A percentile compares a stretch with the other conserved stretches of the same genome.
phyloP scores from a whole-genome alignment of 2,888 invertebrate genomes.

The Tetanocera ferruginea region DNA sequence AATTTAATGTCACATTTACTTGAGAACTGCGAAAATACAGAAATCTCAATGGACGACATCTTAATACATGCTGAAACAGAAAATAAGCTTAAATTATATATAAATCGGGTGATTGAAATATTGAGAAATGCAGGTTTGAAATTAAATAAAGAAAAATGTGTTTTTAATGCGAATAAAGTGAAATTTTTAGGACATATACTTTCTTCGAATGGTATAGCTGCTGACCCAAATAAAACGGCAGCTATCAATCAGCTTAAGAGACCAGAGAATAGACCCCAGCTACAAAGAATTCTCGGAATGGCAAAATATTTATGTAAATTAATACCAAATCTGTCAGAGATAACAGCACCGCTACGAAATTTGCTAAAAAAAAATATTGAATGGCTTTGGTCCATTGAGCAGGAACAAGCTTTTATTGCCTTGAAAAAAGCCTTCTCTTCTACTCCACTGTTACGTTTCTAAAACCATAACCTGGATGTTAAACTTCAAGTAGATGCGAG shows the following conservation, averaged over 20 bases:
- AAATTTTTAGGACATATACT: not conserved
- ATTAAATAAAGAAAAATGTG: not conserved
- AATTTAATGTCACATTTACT: not conserved
- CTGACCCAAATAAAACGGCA: not conserved
- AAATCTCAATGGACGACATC: not conserved
- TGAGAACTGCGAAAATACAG: too few species aligned
- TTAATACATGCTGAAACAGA: not conserved
- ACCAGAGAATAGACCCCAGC: not conserved
- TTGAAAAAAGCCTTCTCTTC: conserved; percentile 42
- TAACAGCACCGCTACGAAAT: conserved; percentile 31
- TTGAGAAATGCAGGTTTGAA: not conserved
- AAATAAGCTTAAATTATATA: not conserved
- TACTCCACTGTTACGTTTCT: conserved; percentile 53
- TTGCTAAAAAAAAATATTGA: conserved; percentile 42
- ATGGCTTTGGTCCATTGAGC: conserved; percentile 34
- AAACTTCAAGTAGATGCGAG: conserved; percentile 51
- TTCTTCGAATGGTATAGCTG: not conserved
- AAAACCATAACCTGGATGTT: conserved; percentile 52
- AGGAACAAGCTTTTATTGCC: conserved; percentile 39
- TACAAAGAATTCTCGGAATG: not conserved
- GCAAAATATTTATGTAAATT: not conserved
- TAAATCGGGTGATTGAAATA: not conserved
- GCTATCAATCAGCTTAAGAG: not conserved
- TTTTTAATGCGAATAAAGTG: not conserved
- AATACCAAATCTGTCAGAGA: conserved; percentile 38